Evolutionary conservation across 2,113 vertebrate genomes (phyloP).

Genomic region (Oostethus manadensis): DNA sequence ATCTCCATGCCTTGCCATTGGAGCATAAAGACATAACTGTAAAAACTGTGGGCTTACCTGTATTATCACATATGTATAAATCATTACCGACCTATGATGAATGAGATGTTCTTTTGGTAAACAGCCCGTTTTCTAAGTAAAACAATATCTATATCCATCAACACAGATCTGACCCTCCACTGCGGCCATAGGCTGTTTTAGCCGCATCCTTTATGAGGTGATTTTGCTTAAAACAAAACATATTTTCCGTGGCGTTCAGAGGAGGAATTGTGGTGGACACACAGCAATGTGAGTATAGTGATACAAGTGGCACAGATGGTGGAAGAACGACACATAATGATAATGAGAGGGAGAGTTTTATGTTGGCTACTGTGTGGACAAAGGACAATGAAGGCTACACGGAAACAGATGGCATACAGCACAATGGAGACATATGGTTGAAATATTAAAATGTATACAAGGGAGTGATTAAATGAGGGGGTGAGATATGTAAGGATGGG

Average conservation of each 20-base stretch:
- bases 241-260: too few species aligned
- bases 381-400: conserved; percentile 67
- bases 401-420: conserved; percentile 63
- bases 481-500: conserved; percentile 50
- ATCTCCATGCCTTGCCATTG: too few species aligned
- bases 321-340: conserved; percentile 63
- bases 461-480: conserved; percentile 47
- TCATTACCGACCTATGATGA: too few species aligned
- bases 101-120: too few species aligned
- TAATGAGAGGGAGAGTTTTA: conserved; percentile 51
- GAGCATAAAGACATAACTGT: too few species aligned
- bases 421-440: conserved; percentile 53
- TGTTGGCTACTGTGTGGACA: conserved; percentile 64
- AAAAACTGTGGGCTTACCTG: too few species aligned
- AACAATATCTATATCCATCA: too few species aligned
- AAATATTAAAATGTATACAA: conserved; percentile 54
- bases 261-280: conserved; percentile 22
- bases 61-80: too few species aligned
- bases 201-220: too few species aligned
- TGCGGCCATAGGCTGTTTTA: too few species aligned
- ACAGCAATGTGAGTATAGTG: conserved; percentile 48
- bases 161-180: too few species aligned
- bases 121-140: too few species aligned
- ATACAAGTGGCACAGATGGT: conserved; percentile 53
- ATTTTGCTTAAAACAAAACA: background rate